Conservation (phyloP, 1,140 invertebrate species). For the Neotoxoptera formosana region DNA sequence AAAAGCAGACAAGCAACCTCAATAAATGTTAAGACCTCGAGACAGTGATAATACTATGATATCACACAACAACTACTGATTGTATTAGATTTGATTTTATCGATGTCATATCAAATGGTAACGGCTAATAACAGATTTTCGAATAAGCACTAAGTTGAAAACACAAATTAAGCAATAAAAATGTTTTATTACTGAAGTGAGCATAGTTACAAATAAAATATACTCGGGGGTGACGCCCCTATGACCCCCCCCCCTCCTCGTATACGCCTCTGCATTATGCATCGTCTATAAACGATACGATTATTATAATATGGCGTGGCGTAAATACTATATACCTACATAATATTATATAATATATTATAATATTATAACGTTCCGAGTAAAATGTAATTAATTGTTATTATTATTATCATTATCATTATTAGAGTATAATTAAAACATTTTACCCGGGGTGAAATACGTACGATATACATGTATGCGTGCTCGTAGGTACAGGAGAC, state of each 20-base stretch:
- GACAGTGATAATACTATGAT: no score
- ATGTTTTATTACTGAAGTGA: background rate
- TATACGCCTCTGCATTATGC: background rate
- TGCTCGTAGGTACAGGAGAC: background rate
- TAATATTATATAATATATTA: background rate
- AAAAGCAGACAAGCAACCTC: background rate
- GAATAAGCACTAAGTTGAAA: no score
- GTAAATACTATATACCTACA: background rate
- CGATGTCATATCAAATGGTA: no score
- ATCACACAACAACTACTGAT: no score
- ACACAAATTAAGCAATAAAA: background rate
- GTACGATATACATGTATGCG: background rate
- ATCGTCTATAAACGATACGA: background rate
- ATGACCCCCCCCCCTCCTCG: background rate
- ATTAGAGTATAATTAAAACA: constrained; percentile 5
- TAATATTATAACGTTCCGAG: background rate
- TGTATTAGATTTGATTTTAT: no score
- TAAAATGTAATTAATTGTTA: background rate
- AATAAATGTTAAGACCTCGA: no score
- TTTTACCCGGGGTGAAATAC: background rate
- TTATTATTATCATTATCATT: background rate
- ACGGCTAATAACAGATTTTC: no score
- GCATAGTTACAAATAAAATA: background rate
- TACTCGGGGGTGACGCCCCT: no score
- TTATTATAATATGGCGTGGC: no score